phyloP scores from a whole-genome alignment of 2,888 invertebrate genomes.

The Lasioglossum figueresi region DNA sequence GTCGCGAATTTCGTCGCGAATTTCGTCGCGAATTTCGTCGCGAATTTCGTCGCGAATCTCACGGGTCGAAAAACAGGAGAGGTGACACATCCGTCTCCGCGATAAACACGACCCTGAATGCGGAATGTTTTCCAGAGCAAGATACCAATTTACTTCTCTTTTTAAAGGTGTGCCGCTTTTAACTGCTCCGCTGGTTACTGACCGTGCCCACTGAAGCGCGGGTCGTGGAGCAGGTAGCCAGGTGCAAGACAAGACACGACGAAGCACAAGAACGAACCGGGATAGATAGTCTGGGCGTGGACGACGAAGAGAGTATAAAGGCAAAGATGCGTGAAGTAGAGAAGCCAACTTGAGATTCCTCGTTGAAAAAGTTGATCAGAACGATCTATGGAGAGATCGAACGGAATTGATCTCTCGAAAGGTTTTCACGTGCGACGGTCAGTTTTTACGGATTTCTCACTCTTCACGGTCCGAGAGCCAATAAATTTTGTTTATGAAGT shows the following conservation, averaged over 20 bases:
- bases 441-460: slow-evolving; percentile 3
- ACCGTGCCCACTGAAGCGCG: slow-evolving; percentile 64
- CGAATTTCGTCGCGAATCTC: background rate
- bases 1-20: background rate
- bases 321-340: slow-evolving; percentile 56
- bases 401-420: background rate
- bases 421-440: background rate
- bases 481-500: background rate
- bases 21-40: too few relatives aligned
- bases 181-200: slow-evolving; percentile 58
- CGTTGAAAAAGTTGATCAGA: slow-evolving; percentile 44
- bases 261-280: slow-evolving; percentile 63
- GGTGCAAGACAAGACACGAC: slow-evolving; percentile 73
- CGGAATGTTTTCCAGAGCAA: slow-evolving; percentile 50
- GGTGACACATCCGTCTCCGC: background rate
- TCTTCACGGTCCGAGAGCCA: background rate
- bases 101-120: slow-evolving; percentile 28
- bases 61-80: background rate
- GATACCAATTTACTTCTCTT: slow-evolving; percentile 52
- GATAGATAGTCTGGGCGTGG: slow-evolving; percentile 52
- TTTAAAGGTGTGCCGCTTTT: slow-evolving; percentile 61
- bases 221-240: slow-evolving; percentile 77
- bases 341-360: slow-evolving; percentile 58
- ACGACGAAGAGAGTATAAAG: slow-evolving; percentile 30
- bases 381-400: slow-evolving; percentile 11